Evolutionary conservation across 2,888 invertebrate species (phyloP).

Genomic region (Tipula vernalis): DNA sequence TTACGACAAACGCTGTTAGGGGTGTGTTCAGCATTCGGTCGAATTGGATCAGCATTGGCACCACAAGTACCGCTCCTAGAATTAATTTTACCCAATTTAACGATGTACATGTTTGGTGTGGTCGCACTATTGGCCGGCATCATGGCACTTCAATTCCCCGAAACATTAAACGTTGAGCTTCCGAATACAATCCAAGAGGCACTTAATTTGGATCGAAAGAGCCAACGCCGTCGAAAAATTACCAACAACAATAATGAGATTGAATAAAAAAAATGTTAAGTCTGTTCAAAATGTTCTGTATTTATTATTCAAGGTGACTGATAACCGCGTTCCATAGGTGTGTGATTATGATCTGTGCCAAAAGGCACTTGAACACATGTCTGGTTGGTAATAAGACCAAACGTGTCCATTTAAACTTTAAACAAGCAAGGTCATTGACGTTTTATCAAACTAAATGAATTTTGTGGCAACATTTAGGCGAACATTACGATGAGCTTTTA

Average conservation of each 20-base stretch:
- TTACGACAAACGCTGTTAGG: constrained; percentile 45
- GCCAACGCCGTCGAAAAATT: neutral
- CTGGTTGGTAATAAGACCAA: neutral
- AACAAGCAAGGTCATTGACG: neutral
- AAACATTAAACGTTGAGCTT: constrained; percentile 41
- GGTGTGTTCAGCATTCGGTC: constrained; percentile 44
- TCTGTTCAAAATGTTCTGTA: neutral
- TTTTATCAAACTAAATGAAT: neutral
- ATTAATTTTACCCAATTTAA: constrained; percentile 23
- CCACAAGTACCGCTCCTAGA: constrained; percentile 54
- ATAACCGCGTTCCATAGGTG: neutral
- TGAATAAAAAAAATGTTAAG: neutral
- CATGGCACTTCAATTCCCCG: constrained; percentile 42
- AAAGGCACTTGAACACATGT: neutral
- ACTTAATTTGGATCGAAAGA: constrained; percentile 27
- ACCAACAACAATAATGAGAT: neutral
- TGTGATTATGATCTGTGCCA: neutral
- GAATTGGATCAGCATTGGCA: constrained; percentile 56
- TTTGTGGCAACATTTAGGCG: neutral
- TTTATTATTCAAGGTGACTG: neutral
- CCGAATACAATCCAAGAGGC: constrained; percentile 44
- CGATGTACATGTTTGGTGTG: constrained; percentile 41
- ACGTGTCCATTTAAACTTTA: neutral
- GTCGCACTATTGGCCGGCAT: constrained; percentile 39
- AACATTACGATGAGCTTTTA: neutral